Base-by-base conservation (phyloP, 2,888 invertebrate genomes). In the Coelinius sp. region DNA sequence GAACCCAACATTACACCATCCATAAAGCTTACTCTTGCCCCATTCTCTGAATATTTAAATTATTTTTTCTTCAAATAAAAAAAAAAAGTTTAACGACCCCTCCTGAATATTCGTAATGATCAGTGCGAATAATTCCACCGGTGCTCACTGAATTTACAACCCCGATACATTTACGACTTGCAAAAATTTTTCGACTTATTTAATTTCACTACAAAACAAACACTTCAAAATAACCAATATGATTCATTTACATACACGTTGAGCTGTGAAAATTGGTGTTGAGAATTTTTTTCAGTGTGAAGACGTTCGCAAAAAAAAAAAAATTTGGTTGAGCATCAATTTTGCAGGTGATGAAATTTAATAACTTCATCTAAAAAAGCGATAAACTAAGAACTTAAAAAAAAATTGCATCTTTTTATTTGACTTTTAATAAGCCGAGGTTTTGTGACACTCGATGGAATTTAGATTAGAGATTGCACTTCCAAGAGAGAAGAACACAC, bases 261-360 rank as follows among this genome's bases (percentile, higher is more conserved):
- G 12, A 25, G 35, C 35, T 31, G 35, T 35, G 14, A 31, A 59
- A 35, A 25, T 59, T 17, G 25, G 53, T 4, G 53, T 22, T 5
- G 14, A 44, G 2, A 31, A 20, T 59, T 31, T 31, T 59, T 59
- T 59, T 17, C 20, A 59, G 31, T 59, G 6, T 5, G 20, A 59
- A 31, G 5, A 31, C 56, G 8, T 5, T 14, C n/a, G 8, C 24
- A 17, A 12, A 52, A 24, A 22, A 52, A 24, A 22, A 17, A 44
- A 44, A 52, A 52, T 12, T 12, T 22, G 3, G 8, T 5, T 4
- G 0, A 1, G 7, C 6, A 35, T 2, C 17, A 59, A 31, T 59
- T 59, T 59, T 4, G 59, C 59, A 59, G 59, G 59, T 59, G 35
- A 59, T 59, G 17, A 17, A 59, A 59, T 35, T 59, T 35, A 59